phyloP scores from a whole-genome alignment of 1,140 invertebrate genomes.

The Drosophila watanabei region DNA sequence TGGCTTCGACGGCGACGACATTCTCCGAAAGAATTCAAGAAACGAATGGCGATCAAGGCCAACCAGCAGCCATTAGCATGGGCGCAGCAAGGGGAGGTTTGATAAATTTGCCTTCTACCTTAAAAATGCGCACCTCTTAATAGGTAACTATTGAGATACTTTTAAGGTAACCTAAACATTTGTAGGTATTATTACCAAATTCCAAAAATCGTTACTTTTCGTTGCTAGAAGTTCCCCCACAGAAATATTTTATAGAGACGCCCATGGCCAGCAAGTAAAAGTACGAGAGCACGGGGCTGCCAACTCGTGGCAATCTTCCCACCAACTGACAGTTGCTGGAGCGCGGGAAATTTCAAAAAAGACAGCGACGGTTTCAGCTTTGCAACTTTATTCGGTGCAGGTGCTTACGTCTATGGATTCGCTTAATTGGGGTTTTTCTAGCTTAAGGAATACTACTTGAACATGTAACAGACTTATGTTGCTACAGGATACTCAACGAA shows the following conservation, averaged over 20 bases:
- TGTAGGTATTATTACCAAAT: too few relatives aligned
- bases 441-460: slow-evolving; percentile 28
- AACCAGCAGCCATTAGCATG: slow-evolving; percentile 9
- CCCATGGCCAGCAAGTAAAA: slow-evolving; percentile 9
- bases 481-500: slow-evolving; percentile 30
- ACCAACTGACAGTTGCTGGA: slow-evolving; percentile 18
- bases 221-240: neutral
- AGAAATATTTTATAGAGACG: neutral
- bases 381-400: slow-evolving; percentile 27
- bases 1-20: slow-evolving; percentile 75
- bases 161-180: neutral
- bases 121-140: too few relatives aligned
- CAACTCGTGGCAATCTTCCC: slow-evolving; percentile 3
- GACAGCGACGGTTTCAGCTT: neutral
- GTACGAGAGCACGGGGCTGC: slow-evolving; percentile 7
- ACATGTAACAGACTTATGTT: slow-evolving; percentile 30
- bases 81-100: neutral
- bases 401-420: slow-evolving; percentile 17
- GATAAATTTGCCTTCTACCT: neutral
- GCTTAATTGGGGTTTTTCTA: neutral
- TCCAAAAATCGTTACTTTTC: neutral
- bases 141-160: neutral
- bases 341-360: slow-evolving; percentile 27
- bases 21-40: slow-evolving; percentile 22
- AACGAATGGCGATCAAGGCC: slow-evolving; percentile 35